A percentile compares a stretch with the other conserved stretches of the same genome.
These are phyloP conservation scores for Hyperopisus bebe DNA, from an alignment of 2,113 vertebrate species.

Conservation along the genomic window DNA sequence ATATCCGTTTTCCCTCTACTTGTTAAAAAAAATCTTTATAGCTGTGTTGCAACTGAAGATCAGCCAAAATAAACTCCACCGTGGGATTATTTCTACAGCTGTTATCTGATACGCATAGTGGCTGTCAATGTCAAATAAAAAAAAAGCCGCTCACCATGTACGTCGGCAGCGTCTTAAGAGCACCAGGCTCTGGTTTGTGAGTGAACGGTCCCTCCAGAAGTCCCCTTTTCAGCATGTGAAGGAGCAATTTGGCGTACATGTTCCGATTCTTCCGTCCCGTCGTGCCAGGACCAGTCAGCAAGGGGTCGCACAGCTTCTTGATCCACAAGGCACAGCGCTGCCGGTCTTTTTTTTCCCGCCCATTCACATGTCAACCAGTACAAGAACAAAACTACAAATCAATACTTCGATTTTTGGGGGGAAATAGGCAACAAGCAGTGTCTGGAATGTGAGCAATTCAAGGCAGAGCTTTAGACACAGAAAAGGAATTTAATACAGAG, in stretches of 20 bases:
- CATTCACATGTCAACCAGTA: neutral
- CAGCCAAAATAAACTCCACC: neutral
- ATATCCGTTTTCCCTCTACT: neutral
- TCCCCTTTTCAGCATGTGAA: slow-evolving; percentile 82
- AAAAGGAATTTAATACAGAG: neutral
- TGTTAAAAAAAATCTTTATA: neutral
- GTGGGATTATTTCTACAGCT: neutral
- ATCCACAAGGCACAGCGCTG: slow-evolving; percentile 85
- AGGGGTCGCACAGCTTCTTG: slow-evolving; percentile 82
- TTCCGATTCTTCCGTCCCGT: slow-evolving; percentile 79
- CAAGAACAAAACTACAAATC: neutral
- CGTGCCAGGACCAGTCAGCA: slow-evolving; percentile 60
- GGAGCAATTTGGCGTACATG: slow-evolving; percentile 71
- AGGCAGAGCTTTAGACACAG: too few relatives aligned
- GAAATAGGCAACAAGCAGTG: neutral
- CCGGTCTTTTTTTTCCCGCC: slow-evolving; percentile 62
- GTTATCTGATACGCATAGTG: neutral
- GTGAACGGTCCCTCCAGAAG: slow-evolving; percentile 77
- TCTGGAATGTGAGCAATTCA: neutral
- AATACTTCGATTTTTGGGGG: neutral
- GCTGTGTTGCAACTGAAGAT: neutral
- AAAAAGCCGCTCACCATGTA: slow-evolving; percentile 72
- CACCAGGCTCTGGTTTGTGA: slow-evolving; percentile 72
- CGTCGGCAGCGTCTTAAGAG: slow-evolving; percentile 71
- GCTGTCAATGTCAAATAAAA: neutral